These are phyloP conservation scores for Elmis aenea DNA, from an alignment of 2,888 invertebrate genomes.

Conservation along the genomic window DNA sequence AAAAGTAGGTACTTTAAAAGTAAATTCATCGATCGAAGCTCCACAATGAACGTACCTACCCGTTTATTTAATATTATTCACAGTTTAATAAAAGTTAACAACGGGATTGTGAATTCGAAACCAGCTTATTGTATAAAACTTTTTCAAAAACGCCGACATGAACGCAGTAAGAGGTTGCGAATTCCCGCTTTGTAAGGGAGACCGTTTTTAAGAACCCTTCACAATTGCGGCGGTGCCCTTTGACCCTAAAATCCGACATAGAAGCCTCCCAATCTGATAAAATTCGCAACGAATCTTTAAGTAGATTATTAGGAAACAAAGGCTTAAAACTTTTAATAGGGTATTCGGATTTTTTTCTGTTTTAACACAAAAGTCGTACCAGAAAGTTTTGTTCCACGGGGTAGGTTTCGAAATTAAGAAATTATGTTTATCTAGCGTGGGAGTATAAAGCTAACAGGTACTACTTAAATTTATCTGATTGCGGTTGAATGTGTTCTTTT, in stretches of 20 bases:
- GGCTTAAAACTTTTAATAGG: neutral
- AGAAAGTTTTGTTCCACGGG: conserved; percentile 2
- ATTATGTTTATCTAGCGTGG: conserved; percentile 11
- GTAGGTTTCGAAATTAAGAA: conserved; percentile 17
- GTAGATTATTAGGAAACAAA: conserved; percentile 18
- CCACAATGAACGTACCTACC: too few species aligned
- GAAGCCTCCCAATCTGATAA: conserved; percentile 26
- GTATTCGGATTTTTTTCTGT: neutral
- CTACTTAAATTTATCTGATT: conserved; percentile 19
- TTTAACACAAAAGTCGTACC: neutral
- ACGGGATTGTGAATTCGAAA: too few species aligned
- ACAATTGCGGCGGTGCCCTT: conserved; percentile 24
- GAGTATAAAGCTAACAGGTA: conserved; percentile 9
- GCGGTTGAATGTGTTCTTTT: conserved; percentile 20
- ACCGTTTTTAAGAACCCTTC: conserved; percentile 28
- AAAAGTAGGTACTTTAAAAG: too few species aligned
- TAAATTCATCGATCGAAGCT: too few species aligned
- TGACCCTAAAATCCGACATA: conserved; percentile 22
- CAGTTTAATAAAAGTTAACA: too few species aligned
- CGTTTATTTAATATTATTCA: too few species aligned
- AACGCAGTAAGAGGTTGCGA: conserved; percentile 27
- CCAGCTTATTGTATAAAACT: conserved; percentile 24
- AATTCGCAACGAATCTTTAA: conserved; percentile 25
- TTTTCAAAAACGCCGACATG: conserved; percentile 25
- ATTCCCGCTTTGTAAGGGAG: conserved; percentile 27